Percentiles rank a stretch among this genome's conserved stretches.
Evolutionary conservation across 2,888 invertebrate genomes (phyloP).

Genomic region (Oxycera nigricornis): DNA sequence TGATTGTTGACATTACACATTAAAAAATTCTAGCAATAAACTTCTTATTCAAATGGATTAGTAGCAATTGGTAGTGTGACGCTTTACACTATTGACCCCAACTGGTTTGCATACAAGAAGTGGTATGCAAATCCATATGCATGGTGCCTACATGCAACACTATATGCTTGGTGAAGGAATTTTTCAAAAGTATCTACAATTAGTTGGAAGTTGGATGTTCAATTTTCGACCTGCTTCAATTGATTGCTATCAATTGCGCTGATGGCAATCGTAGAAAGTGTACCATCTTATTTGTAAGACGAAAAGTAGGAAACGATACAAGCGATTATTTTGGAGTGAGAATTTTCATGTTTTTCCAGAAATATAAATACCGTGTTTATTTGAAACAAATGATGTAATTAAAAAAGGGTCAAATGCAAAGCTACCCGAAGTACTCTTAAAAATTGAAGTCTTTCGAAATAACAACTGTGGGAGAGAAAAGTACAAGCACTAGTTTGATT

Average conservation of each 20-base stretch:
- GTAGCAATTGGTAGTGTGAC: background rate
- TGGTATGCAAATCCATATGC: background rate
- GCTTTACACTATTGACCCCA: conserved; percentile 5
- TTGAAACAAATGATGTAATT: too few species aligned
- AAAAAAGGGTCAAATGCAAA: too few species aligned
- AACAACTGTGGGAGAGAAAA: too few species aligned
- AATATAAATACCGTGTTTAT: too few species aligned
- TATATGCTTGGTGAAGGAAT: background rate
- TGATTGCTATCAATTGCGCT: background rate
- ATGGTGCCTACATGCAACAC: background rate
- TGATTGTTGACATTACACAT: conserved; percentile 6
- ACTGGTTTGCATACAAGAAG: background rate
- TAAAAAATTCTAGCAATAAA: background rate
- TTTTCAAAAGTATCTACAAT: background rate
- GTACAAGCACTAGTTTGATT: too few species aligned
- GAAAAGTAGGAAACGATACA: too few species aligned
- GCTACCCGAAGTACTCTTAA: too few species aligned
- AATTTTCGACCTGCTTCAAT: background rate
- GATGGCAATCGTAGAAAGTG: background rate
- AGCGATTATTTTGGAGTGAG: too few species aligned
- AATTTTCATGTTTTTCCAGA: too few species aligned
- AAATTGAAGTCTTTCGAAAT: too few species aligned
- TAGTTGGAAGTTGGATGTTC: too few species aligned
- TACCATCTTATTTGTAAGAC: too few species aligned
- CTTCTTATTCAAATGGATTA: conserved; percentile 7